Evolutionary conservation across 1,140 invertebrate genomes (phyloP).

Genomic region (Monochamus saltuarius): DNA sequence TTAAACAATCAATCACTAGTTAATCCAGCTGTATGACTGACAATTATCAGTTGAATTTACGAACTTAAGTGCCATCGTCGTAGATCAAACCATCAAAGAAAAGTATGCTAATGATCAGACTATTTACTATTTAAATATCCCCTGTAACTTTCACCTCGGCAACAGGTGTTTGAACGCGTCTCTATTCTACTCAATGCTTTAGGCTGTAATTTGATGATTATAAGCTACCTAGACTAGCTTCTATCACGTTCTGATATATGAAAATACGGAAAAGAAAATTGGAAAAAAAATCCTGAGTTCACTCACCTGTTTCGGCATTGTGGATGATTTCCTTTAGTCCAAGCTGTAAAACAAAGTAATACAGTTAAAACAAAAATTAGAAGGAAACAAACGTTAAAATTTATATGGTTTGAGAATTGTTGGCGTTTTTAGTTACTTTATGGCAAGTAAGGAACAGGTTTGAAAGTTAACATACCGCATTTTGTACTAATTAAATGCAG

Average conservation of each 20-base stretch:
- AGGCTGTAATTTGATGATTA: background rate
- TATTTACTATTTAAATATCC: slow-evolving; percentile 3
- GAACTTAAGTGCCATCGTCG: background rate
- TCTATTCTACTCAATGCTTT: slow-evolving; percentile 5
- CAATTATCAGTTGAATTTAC: background rate
- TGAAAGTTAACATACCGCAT: background rate
- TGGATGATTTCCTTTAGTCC: slow-evolving; percentile 4
- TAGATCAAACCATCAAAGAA: background rate
- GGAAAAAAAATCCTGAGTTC: background rate
- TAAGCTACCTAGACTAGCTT: background rate
- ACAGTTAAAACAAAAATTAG: too few species aligned
- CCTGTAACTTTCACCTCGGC: slow-evolving; percentile 8
- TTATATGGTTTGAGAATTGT: too few species aligned
- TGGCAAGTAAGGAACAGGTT: background rate
- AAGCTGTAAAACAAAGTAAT: background rate
- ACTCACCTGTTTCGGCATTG: slow-evolving; percentile 33
- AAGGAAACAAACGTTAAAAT: too few species aligned
- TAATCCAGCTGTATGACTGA: background rate
- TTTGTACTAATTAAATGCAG: background rate
- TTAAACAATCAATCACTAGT: background rate
- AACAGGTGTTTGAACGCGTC: slow-evolving; percentile 18
- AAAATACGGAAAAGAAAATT: background rate
- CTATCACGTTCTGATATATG: background rate
- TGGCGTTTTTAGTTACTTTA: too few species aligned
- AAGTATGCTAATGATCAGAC: background rate